Conservation (phyloP, 2,888 invertebrate genomes). For the Strigamia maritima region DNA sequence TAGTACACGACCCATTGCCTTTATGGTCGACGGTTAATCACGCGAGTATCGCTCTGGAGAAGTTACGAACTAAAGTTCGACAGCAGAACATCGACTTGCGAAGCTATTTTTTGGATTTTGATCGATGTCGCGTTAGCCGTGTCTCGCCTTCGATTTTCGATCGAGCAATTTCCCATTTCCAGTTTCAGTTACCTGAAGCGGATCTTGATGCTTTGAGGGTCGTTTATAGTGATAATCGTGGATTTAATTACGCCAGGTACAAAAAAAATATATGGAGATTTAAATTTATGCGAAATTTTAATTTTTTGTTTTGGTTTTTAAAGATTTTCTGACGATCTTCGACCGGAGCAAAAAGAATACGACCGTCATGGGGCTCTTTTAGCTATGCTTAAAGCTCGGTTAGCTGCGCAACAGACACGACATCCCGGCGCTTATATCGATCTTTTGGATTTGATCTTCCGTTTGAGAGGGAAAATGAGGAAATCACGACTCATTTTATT, state of each 20-base stretch:
- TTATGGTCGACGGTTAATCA: conserved; percentile 34
- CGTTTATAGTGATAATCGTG: conserved; percentile 24
- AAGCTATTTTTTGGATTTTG: conserved; percentile 35
- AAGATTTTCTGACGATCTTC: conserved; percentile 36
- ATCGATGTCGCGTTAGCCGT: conserved; percentile 1
- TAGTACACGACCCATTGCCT: conserved; percentile 32
- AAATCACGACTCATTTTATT: conserved; percentile 21
- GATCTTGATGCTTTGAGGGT: conserved; percentile 31
- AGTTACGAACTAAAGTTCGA: conserved; percentile 15
- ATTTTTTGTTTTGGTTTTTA: background rate
- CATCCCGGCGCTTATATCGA: conserved; percentile 35
- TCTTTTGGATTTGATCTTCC: conserved; percentile 31
- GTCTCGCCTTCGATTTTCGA: conserved; percentile 1
- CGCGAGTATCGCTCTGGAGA: conserved; percentile 22
- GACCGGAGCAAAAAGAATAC: conserved; percentile 16
- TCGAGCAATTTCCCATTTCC: conserved; percentile 32
- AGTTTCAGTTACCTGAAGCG: conserved; percentile 20
- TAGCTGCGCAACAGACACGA: conserved; percentile 28
- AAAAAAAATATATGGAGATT: background rate
- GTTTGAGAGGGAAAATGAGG: conserved; percentile 33
- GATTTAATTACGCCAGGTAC: conserved; percentile 37
- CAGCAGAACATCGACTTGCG: conserved; percentile 24
- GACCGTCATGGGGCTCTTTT: conserved; percentile 11
- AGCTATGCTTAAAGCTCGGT: conserved; percentile 36
- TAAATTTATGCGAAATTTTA: background rate